These are phyloP conservation scores for Sebastes schlegelii DNA, from an alignment of 2,113 vertebrate species.

Conservation along the genomic window DNA sequence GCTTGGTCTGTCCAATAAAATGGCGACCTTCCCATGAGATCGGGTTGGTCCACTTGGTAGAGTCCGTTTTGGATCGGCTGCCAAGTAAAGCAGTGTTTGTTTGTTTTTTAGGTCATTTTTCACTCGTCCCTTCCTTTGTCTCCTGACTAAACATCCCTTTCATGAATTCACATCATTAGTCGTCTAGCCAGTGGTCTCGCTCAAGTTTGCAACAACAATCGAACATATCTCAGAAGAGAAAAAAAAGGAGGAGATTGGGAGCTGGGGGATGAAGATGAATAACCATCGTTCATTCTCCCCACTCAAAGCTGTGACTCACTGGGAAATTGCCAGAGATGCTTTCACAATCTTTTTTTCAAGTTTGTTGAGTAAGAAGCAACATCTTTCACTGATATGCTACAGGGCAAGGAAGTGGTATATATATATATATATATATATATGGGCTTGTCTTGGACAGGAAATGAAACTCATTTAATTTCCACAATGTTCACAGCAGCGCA, in stretches of 20 bases:
- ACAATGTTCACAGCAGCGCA: conserved; percentile 50
- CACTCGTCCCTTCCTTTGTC: conserved; percentile 35
- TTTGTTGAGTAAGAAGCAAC: conserved; percentile 10
- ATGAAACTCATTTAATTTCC: conserved; percentile 52
- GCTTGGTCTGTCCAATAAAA: conserved; percentile 20
- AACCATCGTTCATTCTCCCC: conserved; percentile 37
- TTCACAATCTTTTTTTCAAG: conserved; percentile 33
- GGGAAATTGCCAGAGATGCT: conserved; percentile 25
- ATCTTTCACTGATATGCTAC: conserved; percentile 7
- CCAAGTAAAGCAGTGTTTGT: conserved; percentile 45
- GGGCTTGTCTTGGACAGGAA: conserved; percentile 36
- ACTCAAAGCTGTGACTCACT: conserved; percentile 54
- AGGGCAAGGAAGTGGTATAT: conserved; percentile 24
- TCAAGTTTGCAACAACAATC: conserved; percentile 32
- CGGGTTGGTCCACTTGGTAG: conserved; percentile 29
- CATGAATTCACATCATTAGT: conserved; percentile 52
- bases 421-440: neutral
- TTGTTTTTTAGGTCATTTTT: conserved; percentile 45
- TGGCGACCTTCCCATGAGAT: neutral
- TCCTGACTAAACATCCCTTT: conserved; percentile 48
- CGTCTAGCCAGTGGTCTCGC: conserved; percentile 53
- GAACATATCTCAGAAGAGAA: conserved; percentile 7
- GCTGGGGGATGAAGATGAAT: conserved; percentile 38
- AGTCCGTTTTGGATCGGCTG: conserved; percentile 20
- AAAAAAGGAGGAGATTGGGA: neutral